Evolutionary conservation across 2,797 vertebrate species (phyloP), one percentile per base, ranked within the genome.

Genomic region (Propithecus perrieri): DNA sequence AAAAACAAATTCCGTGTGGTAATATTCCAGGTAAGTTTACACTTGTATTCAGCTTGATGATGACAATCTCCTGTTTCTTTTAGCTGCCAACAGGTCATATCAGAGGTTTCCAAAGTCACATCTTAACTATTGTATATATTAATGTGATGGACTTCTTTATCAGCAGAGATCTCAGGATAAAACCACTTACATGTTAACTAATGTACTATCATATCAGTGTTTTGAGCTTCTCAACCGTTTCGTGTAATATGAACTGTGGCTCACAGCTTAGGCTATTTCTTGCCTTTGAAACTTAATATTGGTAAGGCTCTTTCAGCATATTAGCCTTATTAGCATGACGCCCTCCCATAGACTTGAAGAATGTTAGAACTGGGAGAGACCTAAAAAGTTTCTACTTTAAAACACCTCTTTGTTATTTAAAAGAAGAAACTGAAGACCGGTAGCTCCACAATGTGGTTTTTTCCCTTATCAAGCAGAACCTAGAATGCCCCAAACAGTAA

Each of bases 1-100:
- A 99, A 99, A 97, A 99, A 99, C 99, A 99, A 99, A 98, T 99
- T 99, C 98, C 98, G 99, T 0, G 99, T 99, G 10, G 99, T 99
- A 67, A 99, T 99, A 98, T 99, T 99, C 89, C 99, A 99, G 99
- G 99, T 99, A 98, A 98, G 94, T 14, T 0, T 22, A 7, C 43
- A 11, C 17, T 71, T 95, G 15, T 6, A 55, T 87, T 88, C 85
- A 74, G 89, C 76, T 46, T 50, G 48, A 4, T 96, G 61, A 38
- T 83, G 79, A 9, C 30, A 33, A 26, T 65, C 22, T 26, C 30
- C 94, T 57, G 38, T 35, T 61, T 69, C 12, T 24, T 35, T 41
- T 72, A 38, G 48, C 55, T 72, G 41, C 94, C 91, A 94, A 35
- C 0, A 26, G 78, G 65, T 74, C 11, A 4, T 74, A 3, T 50